Evolutionary conservation across 1,140 invertebrate species (phyloP), one percentile per base, ranked within the genome.

Genomic region (Danaus plexippus): DNA sequence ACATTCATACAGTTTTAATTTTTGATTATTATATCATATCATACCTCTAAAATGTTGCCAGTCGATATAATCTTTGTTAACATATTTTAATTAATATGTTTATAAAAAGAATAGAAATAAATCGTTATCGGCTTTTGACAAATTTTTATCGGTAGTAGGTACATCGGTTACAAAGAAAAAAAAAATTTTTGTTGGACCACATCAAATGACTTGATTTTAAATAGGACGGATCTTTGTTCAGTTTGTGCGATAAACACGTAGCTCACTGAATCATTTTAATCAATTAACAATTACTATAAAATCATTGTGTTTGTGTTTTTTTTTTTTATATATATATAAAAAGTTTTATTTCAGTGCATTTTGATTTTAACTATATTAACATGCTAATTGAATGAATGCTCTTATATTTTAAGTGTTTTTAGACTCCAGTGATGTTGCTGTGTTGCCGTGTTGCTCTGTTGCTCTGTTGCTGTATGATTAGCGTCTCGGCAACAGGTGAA

Each of bases 341-440:
- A 54, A 69, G 41, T 61, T 69, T 59, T 52, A 61, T 73, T 68
- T 77, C 66, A 66, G 69, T 79, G 78, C 80, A 83, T 83, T 78
- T 81, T 77, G 76, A 79, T 83, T 85, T 83, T 85, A 85, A 85
- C 82, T 69, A 67, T 72, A 80, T 79, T 85, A 85, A 85, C 79
- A 83, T 80, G 54, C 69, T 77, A 77, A 80, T 80, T 77, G 72
- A 77, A 69, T 80, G 66, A 75, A 79, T 77, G 73, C 66, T 69
- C 66, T 72, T 59, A 67, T 62, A 66, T 69, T 66, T 62, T 53
- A 40, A 69, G 67, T 66, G 61, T 70, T 49, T 66, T 63, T 69
- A 64, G 56, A 61, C 48, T 18, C 41, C 63, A 62, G 71, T 74
- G 66, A 64, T 58, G 59, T 61, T 65, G 74, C 73, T 67, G 47